Evolutionary conservation across 1,140 invertebrate species (phyloP).

Genomic region (Bradysia coprophila): DNA sequence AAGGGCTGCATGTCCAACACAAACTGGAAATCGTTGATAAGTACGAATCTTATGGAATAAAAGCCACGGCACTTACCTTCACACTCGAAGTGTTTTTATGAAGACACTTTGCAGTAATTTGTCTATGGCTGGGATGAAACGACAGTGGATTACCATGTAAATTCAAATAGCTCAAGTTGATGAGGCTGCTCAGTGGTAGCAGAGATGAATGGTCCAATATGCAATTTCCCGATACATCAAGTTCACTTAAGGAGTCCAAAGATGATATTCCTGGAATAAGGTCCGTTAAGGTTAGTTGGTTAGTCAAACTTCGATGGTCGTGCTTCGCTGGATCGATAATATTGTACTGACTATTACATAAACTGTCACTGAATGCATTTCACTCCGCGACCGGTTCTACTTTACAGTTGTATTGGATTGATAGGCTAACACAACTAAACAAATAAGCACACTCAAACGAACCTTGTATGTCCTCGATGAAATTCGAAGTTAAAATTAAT

Average conservation of each 20-base stretch:
- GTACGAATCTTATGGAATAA: too few relatives aligned
- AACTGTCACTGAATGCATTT: too few relatives aligned
- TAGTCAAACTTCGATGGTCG: too few relatives aligned
- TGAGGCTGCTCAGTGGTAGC: slow-evolving; percentile 30
- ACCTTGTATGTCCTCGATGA: slow-evolving; percentile 25
- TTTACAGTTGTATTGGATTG: too few relatives aligned
- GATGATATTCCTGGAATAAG: slow-evolving; percentile 22
- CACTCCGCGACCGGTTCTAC: too few relatives aligned
- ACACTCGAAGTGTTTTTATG: slow-evolving; percentile 30
- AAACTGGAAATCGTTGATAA: slow-evolving; percentile 26
- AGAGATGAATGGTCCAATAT: slow-evolving; percentile 35
- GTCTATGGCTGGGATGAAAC: slow-evolving; percentile 35
- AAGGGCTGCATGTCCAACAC: slow-evolving; percentile 32
- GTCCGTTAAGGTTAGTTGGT: too few relatives aligned
- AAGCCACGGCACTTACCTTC: slow-evolving; percentile 17
- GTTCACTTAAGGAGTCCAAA: slow-evolving; percentile 30
- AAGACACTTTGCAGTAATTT: slow-evolving; percentile 31
- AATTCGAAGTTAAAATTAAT: slow-evolving; percentile 35
- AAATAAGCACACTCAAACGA: slow-evolving; percentile 3
- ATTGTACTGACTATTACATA: too few relatives aligned
- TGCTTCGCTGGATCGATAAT: too few relatives aligned
- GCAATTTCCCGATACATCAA: slow-evolving; percentile 43
- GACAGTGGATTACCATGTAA: slow-evolving; percentile 39
- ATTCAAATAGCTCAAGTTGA: slow-evolving; percentile 30
- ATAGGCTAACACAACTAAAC: too few relatives aligned